phyloP scores from a whole-genome alignment of 2,797 vertebrate species.

The Melopsittacus undulatus region DNA sequence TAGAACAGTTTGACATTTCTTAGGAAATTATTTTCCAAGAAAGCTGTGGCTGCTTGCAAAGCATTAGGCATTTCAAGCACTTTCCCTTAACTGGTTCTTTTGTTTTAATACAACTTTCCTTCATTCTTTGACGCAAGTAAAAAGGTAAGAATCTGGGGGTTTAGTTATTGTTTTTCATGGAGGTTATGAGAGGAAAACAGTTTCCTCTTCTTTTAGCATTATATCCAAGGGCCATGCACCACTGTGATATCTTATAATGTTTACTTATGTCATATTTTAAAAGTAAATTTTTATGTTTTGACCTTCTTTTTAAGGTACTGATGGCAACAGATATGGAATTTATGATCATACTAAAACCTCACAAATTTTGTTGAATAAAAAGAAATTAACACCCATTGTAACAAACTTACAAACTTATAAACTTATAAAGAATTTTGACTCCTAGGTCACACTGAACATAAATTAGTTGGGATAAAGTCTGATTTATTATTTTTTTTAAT shows the following conservation, averaged over 20 bases:
- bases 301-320: neutral
- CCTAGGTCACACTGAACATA: neutral
- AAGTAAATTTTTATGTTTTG: neutral
- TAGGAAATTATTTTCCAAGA: conserved; percentile 5
- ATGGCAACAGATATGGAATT: neutral
- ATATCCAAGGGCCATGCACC: neutral
- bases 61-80: neutral
- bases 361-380: conserved; percentile 46
- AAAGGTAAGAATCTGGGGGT: neutral
- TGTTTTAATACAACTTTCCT: neutral
- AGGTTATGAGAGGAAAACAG: neutral
- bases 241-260: neutral
- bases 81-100: neutral
- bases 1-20: conserved; percentile 23
- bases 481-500: neutral
- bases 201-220: neutral
- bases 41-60: neutral
- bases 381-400: neutral
- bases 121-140: neutral
- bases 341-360: neutral
- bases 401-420: neutral
- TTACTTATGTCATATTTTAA: neutral
- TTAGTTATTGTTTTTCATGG: neutral
- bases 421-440: neutral
- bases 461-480: neutral